Evolutionary conservation across 2,888 invertebrate species (phyloP), one percentile per base, ranked within the genome.

Genomic region (Tenthredo mesomela): DNA sequence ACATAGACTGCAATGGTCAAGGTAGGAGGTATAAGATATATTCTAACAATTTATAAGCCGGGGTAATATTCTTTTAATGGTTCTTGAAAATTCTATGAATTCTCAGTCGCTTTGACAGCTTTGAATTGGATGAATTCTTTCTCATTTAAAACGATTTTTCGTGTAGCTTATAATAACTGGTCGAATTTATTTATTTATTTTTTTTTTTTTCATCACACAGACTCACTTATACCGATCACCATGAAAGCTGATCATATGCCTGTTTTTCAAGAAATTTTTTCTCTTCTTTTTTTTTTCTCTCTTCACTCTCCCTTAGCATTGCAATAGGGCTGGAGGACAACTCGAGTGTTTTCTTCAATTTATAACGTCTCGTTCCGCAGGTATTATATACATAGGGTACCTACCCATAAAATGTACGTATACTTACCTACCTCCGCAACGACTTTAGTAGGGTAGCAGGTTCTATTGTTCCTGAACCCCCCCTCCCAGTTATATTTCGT

Each of bases 341-440:
- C 43, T 73, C 71, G 71, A 73, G 71, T 73, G 71, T 40, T 40
- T 40, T 43, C 71, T 73, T 40, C 71, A 73, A 43, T 73, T 73
- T 73, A 73, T 21, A 73, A 73, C 71, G 71, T 73, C 71, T 73
- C 71, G 71, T 70, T 70, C 18, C 70, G 18, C 70, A 37, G 78
- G 47, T 33, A 80, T n/a, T 40, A 58, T 18, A 21, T 21, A 37
- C 21, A 15, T 61, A 61, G 33, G 21, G 40, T 43, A 73, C 73
- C 67, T 47, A 58, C 21, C 58, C 29, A 61, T 61, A 58, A 61
- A 80, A 61, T 58, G 21, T 50, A 40, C 58, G 61, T 61, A 37
- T 61, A 61, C 61, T 54, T 54, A 77, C 77, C 43, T 73, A 50
- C 50, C 77, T 77, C 80, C 21, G n/a, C 37, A 80, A 80, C 58